Base-by-base conservation (phyloP, 2,797 vertebrate species). In the Gallirallus australis region DNA sequence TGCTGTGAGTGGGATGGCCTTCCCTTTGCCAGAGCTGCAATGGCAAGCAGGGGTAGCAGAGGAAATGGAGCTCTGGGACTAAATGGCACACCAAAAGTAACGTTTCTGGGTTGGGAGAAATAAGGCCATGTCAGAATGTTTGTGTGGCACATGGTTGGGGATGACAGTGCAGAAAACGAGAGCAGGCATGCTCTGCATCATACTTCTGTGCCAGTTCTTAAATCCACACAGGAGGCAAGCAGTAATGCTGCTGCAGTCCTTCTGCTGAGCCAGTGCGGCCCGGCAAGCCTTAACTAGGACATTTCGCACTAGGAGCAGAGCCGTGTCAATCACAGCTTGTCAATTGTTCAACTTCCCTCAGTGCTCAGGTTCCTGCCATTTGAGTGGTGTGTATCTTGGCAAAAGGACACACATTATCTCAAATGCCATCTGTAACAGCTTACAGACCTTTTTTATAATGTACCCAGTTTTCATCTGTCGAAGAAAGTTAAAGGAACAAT, bases 71-170 rank as follows among this genome's bases (percentile, higher is more conserved):
- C 21, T 48, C 19, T 40, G 59, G 19, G 47, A 37, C 1, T 5
- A 53, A 61, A 25, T 0, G 20, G 11, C 37, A 15, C 54, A 20
- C 19, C 64, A 53, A 17, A 79, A 47, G 3, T 9, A 12, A 3
- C 0, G 0, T 9, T 4, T 33, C 21, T 48, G 4, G 0, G 25
- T 39, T 30, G 5, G 7, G 80, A 37, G 27, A 19, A 27, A 15
- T 24, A 8, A 48, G 84, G 53, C 48, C 3, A 0, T 19, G 40
- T 42, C 65, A 37, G 57, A 11, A 31, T 16, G 28, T 2, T 12
- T 3, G 3, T 25, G 65, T n/a, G 37, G 59, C 50, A 64, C 2
- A 1, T 66, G 56, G 50, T 9, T 23, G 21, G 50, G n/a, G 31
- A 37, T 77, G 86, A 72, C 33, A 77, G 80, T 1, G 6, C 28